Evolutionary conservation across 2,888 invertebrate species (phyloP).

Genomic region (Pachycephus smyrnensis): DNA sequence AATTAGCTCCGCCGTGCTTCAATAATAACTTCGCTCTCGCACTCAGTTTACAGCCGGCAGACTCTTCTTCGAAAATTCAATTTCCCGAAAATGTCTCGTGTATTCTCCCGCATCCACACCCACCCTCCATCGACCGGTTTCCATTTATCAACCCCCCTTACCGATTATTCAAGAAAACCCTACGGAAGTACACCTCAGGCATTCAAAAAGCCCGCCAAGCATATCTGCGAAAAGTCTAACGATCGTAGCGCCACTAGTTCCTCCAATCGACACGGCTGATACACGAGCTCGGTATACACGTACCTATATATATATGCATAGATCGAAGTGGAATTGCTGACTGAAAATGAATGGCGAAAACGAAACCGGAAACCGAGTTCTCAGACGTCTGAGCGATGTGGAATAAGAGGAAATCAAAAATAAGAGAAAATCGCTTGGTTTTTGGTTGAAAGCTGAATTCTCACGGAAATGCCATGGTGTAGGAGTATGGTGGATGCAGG

Average conservation of each 20-base stretch:
- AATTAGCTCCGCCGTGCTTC: slow-evolving; percentile 46
- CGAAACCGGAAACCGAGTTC: too few species aligned
- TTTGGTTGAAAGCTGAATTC: too few species aligned
- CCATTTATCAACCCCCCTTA: background rate
- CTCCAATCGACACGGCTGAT: background rate
- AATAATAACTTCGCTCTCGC: slow-evolving; percentile 40
- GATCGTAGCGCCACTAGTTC: background rate
- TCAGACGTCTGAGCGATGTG: background rate
- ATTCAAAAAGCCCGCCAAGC: background rate
- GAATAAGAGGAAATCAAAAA: background rate
- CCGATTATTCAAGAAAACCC: background rate
- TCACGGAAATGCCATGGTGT: too few species aligned
- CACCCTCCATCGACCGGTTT: background rate
- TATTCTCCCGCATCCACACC: background rate
- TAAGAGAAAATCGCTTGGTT: background rate
- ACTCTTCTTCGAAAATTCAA: background rate
- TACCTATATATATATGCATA: background rate
- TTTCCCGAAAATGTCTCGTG: slow-evolving; percentile 1
- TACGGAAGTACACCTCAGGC: background rate
- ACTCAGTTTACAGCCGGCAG: background rate
- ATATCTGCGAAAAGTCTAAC: background rate
- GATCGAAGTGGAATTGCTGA: background rate
- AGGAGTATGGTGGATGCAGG: too few species aligned
- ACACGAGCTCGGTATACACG: too few species aligned
- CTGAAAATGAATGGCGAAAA: too few species aligned